Evolutionary conservation across 1,140 invertebrate species (phyloP).

Genomic region (Cardiocondyla obscurior): DNA sequence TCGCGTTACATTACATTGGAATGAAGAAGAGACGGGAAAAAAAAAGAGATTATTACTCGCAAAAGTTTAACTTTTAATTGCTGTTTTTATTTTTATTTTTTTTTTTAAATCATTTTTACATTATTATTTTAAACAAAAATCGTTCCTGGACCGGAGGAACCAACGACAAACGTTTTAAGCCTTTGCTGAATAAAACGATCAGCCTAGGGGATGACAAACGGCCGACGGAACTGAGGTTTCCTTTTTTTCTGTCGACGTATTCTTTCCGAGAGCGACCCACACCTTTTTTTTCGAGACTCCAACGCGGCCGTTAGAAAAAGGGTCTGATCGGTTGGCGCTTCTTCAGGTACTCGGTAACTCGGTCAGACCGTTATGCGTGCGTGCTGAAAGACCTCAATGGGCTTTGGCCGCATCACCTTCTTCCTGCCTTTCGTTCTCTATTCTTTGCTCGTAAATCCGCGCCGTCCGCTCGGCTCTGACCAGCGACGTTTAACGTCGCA

Average conservation of each 20-base stretch:
- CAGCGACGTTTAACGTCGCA: background rate
- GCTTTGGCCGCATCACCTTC: conserved; percentile 74
- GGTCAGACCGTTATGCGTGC: conserved; percentile 80
- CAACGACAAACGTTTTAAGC: background rate
- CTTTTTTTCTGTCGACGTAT: background rate
- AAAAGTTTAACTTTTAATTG: too few species aligned
- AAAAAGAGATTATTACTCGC: background rate
- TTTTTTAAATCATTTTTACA: too few species aligned
- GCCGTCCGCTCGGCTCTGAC: background rate
- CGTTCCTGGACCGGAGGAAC: too few species aligned
- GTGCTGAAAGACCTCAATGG: conserved; percentile 78
- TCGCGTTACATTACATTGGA: background rate
- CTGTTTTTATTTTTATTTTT: too few species aligned
- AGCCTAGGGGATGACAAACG: background rate
- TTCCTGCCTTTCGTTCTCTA: conserved; percentile 62
- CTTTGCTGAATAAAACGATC: background rate
- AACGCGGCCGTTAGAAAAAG: background rate
- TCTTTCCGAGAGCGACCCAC: background rate
- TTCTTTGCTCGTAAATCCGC: background rate
- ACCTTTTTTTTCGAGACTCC: background rate
- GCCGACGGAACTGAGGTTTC: background rate
- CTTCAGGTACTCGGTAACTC: conserved; percentile 76
- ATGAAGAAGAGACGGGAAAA: background rate
- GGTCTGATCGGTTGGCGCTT: conserved; percentile 8
- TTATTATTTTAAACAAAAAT: background rate